Base-by-base conservation (phyloP, 30 jellyfish, hydroid and myxozoan genomes). In the Aurelia sp. region DNA sequence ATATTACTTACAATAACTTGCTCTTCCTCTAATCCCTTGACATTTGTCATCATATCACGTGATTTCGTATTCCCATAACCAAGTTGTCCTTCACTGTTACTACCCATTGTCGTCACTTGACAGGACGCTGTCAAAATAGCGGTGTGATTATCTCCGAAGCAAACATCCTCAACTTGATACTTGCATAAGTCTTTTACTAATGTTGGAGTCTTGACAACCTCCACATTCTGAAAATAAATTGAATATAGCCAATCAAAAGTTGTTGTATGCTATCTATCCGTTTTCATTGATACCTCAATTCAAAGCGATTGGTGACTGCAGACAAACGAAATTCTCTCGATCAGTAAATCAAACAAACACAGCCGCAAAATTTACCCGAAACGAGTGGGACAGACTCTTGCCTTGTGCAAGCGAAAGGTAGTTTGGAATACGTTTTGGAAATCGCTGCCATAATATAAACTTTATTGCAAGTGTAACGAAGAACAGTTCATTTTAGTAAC, bases 11-110 rank as follows among this genome's bases (percentile, higher is more conserved):
- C 97, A 21, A 69, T 48, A 18, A 91, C 70, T 37, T 44, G 92
- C 58, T 73, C 97, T 11, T 85, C 98, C 61, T 93, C 98, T 66
- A 93, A 59, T 19, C 96, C 96, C 72, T 93, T 93, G 73, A 84
- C 97, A 31, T 30, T 22, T 11, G 96, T 58, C 6, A 88, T 62
- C 58, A 71, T 66, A n/a, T 93, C 98, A 17, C 98, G 90, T 22
- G 96, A 71, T 35, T 93, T 93, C 11, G 91, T 76, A 62, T 83
- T 86, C 16, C 98, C 98, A 55, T 67, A 75, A 16, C 97, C 98
- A 48, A 87, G 86, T 79, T 93, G 98, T 20, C 97, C 98, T 52
- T 76, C 84, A 16, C 65, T 62, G 82, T 93, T 93, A 79, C 89
- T 83, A 1, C 98, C 98, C 89, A 81, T 93, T 57, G 96, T 67